Conservation (phyloP, 2,797 vertebrate genomes). For the Buphagus erythrorhynchus region DNA sequence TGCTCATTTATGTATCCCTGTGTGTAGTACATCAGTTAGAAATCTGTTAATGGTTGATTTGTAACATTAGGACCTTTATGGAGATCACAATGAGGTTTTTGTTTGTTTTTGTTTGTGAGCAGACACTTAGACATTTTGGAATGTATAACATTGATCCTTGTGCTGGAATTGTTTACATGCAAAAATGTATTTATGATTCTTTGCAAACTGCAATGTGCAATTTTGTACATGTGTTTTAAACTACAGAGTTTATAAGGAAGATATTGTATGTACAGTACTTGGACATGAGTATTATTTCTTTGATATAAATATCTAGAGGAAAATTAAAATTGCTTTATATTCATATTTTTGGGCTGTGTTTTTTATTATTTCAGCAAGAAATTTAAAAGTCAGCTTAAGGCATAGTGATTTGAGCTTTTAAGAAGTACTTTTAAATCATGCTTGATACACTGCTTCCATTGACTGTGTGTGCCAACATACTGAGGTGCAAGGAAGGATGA, state of each 20-base stretch:
- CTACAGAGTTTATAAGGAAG: conserved; percentile 70
- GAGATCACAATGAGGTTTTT: conserved; percentile 26
- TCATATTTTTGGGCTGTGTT: conserved; percentile 56
- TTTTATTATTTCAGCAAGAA: neutral
- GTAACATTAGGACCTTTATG: conserved; percentile 41
- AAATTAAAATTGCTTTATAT: conserved; percentile 75
- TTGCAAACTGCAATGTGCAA: conserved; percentile 72
- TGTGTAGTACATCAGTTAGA: conserved; percentile 45
- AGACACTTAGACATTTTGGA: conserved; percentile 65
- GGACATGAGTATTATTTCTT: conserved; percentile 71
- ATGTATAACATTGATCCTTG: conserved; percentile 71
- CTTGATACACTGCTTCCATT: neutral
- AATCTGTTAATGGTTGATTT: conserved; percentile 44
- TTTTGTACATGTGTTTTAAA: conserved; percentile 76
- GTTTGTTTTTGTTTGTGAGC: conserved; percentile 23
- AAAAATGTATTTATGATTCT: conserved; percentile 71
- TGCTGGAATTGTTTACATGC: conserved; percentile 75
- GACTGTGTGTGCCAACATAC: neutral
- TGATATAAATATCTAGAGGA: conserved; percentile 70
- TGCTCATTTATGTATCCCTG: conserved; percentile 26
- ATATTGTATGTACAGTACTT: conserved; percentile 72
- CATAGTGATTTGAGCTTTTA: neutral
- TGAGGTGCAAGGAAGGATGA: neutral
- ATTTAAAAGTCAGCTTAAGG: neutral
- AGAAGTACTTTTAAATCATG: neutral